These are phyloP conservation scores for Tyrophagus putrescentiae DNA, from an alignment of 1,140 invertebrate genomes.

Conservation along the genomic window DNA sequence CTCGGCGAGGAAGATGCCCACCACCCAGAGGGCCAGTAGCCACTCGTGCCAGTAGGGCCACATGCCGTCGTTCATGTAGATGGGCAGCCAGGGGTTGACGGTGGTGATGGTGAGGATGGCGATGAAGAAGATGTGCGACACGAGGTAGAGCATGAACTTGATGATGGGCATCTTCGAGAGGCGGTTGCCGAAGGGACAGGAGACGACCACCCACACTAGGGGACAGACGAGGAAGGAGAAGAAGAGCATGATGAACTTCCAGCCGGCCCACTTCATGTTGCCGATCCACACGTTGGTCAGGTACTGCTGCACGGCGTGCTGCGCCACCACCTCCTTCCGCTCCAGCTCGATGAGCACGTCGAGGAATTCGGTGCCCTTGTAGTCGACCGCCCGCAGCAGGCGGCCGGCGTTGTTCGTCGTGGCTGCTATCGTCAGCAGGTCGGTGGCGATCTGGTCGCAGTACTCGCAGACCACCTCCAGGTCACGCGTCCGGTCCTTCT, in stretches of 20 bases:
- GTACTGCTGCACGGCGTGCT: constrained; percentile 38
- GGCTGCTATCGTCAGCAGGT: constrained; percentile 79
- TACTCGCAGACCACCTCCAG: constrained; percentile 81
- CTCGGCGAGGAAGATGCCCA: constrained; percentile 84
- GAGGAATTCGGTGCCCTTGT: constrained; percentile 79
- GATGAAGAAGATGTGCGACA: constrained; percentile 95
- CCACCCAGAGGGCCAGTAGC: constrained; percentile 84
- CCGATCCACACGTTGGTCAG: constrained; percentile 88
- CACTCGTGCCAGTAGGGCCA: constrained; percentile 81
- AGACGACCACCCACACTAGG: constrained; percentile 88
- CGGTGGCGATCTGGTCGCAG: constrained; percentile 92
- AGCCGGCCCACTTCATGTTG: constrained; percentile 80
- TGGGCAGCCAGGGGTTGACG: constrained; percentile 56
- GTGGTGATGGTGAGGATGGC: constrained; percentile 74
- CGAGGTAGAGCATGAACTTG: constrained; percentile 97
- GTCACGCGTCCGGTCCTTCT: constrained; percentile 94
- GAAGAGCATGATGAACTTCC: constrained; percentile 83
- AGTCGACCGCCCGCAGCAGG: constrained; percentile 75
- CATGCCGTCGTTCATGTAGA: constrained; percentile 35
- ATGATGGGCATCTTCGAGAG: constrained; percentile 83
- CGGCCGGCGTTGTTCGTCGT: constrained; percentile 80
- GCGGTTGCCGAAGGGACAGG: constrained; percentile 80
- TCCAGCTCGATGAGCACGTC: constrained; percentile 86
- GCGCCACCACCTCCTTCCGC: constrained; percentile 73
- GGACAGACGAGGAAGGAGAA: constrained; percentile 79